Conservation (phyloP, 2,888 invertebrate species). For the Leptura quadrifasciata region DNA sequence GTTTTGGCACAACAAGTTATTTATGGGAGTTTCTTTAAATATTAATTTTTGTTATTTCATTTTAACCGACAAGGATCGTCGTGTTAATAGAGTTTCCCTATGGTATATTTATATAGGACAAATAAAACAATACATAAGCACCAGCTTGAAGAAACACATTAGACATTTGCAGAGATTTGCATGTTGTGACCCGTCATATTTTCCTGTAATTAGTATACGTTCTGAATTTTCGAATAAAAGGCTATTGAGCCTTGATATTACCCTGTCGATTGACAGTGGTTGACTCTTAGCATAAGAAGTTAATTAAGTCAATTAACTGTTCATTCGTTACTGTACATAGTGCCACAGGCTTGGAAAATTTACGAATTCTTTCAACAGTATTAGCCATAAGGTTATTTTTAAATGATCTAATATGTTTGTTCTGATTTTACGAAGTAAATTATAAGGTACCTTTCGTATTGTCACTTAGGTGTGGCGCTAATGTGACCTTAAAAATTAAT, state of each 20-base stretch:
- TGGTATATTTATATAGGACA: no score
- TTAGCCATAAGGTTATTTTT: background rate
- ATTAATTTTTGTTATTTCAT: no score
- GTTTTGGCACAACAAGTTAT: no score
- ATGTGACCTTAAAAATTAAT: constrained; percentile 32
- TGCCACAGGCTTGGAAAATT: constrained; percentile 4
- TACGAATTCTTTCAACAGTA: background rate
- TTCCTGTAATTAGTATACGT: no score
- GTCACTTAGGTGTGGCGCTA: constrained; percentile 11
- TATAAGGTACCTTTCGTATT: background rate
- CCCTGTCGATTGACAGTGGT: background rate
- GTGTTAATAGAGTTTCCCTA: no score
- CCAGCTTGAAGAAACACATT: no score
- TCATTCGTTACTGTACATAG: background rate
- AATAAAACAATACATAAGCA: no score
- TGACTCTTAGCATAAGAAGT: background rate
- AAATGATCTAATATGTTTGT: background rate
- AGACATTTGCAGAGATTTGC: no score
- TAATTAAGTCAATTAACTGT: background rate
- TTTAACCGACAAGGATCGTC: no score
- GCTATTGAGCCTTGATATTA: background rate
- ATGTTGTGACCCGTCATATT: no score
- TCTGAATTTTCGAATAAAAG: no score
- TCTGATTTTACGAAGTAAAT: background rate
- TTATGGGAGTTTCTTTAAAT: no score